Conservation (phyloP, 2,888 invertebrate genomes). For the Platycheirus rosarum region DNA sequence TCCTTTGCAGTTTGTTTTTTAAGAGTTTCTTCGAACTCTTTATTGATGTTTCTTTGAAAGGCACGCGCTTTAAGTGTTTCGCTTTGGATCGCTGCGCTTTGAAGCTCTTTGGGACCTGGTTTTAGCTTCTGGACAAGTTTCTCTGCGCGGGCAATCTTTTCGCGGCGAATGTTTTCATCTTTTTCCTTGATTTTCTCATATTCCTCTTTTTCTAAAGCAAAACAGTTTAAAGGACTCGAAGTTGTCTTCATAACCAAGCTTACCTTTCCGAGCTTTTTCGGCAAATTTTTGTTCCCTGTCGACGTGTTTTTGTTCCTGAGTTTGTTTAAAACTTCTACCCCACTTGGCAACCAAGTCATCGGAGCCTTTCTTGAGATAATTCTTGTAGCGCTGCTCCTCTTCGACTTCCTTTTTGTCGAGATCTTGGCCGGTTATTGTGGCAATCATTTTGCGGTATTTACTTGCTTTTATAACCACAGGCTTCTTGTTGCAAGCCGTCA, state of each 20-base stretch:
- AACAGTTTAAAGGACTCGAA: background rate
- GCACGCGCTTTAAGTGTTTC: conserved; percentile 80
- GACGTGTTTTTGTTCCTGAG: conserved; percentile 75
- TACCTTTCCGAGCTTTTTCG: conserved; percentile 73
- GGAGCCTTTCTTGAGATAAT: conserved; percentile 81
- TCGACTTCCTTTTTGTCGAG: conserved; percentile 76
- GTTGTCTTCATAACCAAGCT: background rate
- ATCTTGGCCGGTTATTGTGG: conserved; percentile 16
- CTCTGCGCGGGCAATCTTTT: conserved; percentile 79
- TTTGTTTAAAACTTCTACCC: conserved; percentile 79
- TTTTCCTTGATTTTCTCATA: conserved; percentile 75
- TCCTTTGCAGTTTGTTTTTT: conserved; percentile 78
- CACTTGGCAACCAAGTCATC: conserved; percentile 82
- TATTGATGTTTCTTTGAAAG: conserved; percentile 78
- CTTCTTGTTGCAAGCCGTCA: conserved; percentile 48
- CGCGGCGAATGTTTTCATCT: conserved; percentile 76
- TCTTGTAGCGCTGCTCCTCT: conserved; percentile 80
- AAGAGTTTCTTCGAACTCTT: conserved; percentile 76
- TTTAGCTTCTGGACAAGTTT: conserved; percentile 79
- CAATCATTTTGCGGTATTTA: conserved; percentile 56
- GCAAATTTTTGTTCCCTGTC: conserved; percentile 72
- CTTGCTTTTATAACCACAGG: conserved; percentile 55
- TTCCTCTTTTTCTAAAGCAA: conserved; percentile 34
- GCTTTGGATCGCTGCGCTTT: conserved; percentile 80
- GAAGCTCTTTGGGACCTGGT: conserved; percentile 79